Evolutionary conservation across 2,113 vertebrate species (phyloP).

Genomic region (Camelus bactrianus): DNA sequence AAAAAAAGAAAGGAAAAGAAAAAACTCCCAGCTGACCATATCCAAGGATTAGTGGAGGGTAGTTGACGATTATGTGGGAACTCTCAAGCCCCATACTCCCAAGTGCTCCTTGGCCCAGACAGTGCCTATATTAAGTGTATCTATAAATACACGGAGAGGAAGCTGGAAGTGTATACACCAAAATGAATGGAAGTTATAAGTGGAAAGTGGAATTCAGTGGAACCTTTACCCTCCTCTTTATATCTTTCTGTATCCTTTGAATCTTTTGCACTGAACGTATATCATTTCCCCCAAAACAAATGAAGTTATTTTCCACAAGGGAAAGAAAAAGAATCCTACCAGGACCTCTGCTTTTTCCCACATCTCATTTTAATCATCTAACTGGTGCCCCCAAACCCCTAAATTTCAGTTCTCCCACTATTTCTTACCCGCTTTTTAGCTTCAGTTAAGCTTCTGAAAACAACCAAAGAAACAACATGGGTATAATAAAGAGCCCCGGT

Average conservation of each 20-base stretch:
- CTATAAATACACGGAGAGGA: background rate
- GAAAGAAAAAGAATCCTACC: background rate
- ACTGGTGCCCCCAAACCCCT: background rate
- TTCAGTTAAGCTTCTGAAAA: background rate
- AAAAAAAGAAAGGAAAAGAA: too few relatives aligned
- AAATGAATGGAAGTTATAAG: background rate
- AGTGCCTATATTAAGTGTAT: background rate
- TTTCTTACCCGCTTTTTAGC: background rate
- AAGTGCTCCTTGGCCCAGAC: background rate
- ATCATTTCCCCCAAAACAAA: background rate
- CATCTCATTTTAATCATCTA: background rate
- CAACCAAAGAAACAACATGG: background rate
- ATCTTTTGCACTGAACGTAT: background rate
- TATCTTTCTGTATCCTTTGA: background rate
- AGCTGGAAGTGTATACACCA: background rate
- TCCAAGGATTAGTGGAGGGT: background rate
- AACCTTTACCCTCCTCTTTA: background rate
- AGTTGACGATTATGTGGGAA: background rate
- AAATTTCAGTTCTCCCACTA: background rate
- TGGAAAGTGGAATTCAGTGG: background rate
- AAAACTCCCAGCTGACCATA: background rate
- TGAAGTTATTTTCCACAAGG: background rate
- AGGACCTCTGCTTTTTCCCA: background rate
- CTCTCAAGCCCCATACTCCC: background rate
- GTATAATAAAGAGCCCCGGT: background rate